A percentile compares a stretch with the other conserved stretches of the same genome.
phyloP scores from a whole-genome alignment of 2,888 invertebrate species.

The Spodoptera littoralis region DNA sequence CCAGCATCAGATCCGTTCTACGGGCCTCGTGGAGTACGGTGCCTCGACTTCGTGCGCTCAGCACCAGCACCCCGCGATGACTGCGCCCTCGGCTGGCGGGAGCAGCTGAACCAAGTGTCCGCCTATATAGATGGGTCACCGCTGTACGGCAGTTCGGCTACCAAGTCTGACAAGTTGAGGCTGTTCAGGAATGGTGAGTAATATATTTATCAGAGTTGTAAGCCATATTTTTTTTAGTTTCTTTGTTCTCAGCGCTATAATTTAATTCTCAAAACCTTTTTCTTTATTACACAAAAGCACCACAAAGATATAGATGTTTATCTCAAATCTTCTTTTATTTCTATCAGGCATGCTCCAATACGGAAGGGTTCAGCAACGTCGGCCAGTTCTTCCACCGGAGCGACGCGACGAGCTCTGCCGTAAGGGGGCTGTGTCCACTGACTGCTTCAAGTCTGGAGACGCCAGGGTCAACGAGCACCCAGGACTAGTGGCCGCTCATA shows the following conservation, averaged over 20 bases:
- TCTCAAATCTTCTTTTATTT: no score
- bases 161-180: slow-evolving; percentile 92
- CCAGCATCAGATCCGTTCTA: slow-evolving; percentile 92
- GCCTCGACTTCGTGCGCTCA: slow-evolving; percentile 95
- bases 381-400: slow-evolving; percentile 88
- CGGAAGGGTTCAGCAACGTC: slow-evolving; percentile 90
- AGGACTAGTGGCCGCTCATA: slow-evolving; percentile 92
- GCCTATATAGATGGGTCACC: slow-evolving; percentile 95
- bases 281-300: no score
- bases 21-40: slow-evolving; percentile 91
- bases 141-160: slow-evolving; percentile 93
- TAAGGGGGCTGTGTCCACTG: slow-evolving; percentile 91
- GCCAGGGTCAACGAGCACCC: slow-evolving; percentile 94
- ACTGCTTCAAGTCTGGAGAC: slow-evolving; percentile 94
- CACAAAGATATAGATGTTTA: no score
- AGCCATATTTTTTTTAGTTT: no score
- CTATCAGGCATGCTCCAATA: slow-evolving; percentile 87
- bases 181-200: slow-evolving; percentile 92
- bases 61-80: slow-evolving; percentile 94
- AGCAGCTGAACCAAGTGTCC: slow-evolving; percentile 95
- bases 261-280: no score
- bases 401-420: slow-evolving; percentile 91
- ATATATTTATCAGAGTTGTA: no score
- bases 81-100: slow-evolving; percentile 94
- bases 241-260: no score